Percentiles rank a stretch among this genome's conserved stretches.
These are phyloP conservation scores for Philopotamus ludificatus DNA, from an alignment of 1,140 invertebrate genomes.

Conservation along the genomic window DNA sequence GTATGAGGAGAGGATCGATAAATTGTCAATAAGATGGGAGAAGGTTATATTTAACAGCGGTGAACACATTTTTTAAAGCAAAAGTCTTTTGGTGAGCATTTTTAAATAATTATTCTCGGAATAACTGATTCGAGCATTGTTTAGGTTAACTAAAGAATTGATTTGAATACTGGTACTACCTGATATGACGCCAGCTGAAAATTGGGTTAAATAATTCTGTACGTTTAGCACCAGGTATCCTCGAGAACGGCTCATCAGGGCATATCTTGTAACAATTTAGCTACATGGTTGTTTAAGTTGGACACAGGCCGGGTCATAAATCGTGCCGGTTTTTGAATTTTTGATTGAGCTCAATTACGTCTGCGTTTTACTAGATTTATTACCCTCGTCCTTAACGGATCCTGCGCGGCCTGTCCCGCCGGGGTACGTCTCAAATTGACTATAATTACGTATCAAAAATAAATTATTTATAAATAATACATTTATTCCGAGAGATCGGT, in stretches of 20 bases:
- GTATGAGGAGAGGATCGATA: too few species aligned
- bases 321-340: conserved; percentile 39
- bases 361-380: conserved; percentile 33
- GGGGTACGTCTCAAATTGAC: conserved; percentile 23
- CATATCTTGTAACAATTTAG: conserved; percentile 33
- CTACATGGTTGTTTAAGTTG: conserved; percentile 21
- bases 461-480: conserved; percentile 3
- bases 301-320: conserved; percentile 24
- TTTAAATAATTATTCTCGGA: too few species aligned
- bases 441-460: conserved; percentile 15
- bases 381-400: conserved; percentile 17
- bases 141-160: too few species aligned
- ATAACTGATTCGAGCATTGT: too few species aligned
- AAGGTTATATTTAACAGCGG: too few species aligned
- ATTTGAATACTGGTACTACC: too few species aligned
- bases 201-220: too few species aligned
- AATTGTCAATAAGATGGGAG: too few species aligned
- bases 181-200: too few species aligned
- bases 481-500: not conserved
- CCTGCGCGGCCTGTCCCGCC: conserved; percentile 4
- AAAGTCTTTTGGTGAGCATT: too few species aligned
- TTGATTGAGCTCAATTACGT: conserved; percentile 39
- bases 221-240: not conserved
- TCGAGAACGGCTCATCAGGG: conserved; percentile 31
- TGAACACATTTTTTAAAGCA: too few species aligned